Conservation (phyloP, 2,888 invertebrate species). For the Gibbula magus region DNA sequence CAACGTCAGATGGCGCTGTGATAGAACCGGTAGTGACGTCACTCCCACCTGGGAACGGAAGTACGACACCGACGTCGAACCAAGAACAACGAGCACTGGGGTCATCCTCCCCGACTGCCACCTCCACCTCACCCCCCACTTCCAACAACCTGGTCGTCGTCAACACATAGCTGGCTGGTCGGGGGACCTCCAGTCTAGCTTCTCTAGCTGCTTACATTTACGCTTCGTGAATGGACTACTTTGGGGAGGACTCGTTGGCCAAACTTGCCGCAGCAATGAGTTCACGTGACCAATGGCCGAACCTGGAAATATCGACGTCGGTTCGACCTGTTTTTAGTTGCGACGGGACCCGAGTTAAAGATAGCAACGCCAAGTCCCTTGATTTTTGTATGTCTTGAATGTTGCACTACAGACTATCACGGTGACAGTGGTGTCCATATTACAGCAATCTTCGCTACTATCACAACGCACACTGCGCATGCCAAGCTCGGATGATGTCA, state of each 20-base stretch:
- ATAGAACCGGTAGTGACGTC: constrained; percentile 53
- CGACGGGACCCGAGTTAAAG: neutral
- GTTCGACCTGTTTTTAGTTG: neutral
- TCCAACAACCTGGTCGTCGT: constrained; percentile 68
- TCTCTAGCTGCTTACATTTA: constrained; percentile 1
- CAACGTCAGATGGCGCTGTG: constrained; percentile 57
- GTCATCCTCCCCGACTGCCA: constrained; percentile 31
- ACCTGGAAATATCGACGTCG: neutral
- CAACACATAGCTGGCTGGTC: constrained; percentile 58
- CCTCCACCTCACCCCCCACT: constrained; percentile 56
- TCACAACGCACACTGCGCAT: constrained; percentile 21
- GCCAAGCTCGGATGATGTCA: constrained; percentile 17
- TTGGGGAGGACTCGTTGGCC: neutral
- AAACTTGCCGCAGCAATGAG: neutral
- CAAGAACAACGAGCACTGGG: constrained; percentile 29
- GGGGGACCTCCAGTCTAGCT: neutral
- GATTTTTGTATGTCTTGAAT: constrained; percentile 20
- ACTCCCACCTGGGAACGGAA: constrained; percentile 40
- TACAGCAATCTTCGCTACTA: constrained; percentile 1
- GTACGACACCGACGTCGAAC: constrained; percentile 23
- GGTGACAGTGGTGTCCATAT: neutral
- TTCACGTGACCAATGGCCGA: constrained; percentile 10
- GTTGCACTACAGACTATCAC: neutral
- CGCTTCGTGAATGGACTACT: neutral
- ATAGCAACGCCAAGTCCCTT: constrained; percentile 20